These are phyloP conservation scores for Acromyrmex charruanus DNA, from an alignment of 1,140 invertebrate genomes.

Conservation along the genomic window DNA sequence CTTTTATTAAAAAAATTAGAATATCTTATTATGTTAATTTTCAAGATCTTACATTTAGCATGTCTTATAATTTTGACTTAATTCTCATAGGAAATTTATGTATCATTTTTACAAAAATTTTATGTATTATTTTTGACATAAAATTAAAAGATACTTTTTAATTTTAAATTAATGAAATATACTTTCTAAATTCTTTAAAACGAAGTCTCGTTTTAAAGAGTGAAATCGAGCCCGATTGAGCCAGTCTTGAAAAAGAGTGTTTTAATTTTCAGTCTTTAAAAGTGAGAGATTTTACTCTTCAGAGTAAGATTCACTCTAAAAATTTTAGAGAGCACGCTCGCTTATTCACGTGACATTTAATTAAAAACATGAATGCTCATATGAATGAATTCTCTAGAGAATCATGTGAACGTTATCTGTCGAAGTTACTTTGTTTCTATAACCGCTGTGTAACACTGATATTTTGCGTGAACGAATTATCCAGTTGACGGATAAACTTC, in stretches of 20 bases:
- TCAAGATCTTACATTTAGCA: background rate
- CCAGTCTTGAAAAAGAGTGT: no score
- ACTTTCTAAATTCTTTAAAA: no score
- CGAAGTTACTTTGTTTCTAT: background rate
- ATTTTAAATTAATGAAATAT: background rate
- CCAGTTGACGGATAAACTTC: constrained; percentile 7
- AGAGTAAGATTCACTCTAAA: no score
- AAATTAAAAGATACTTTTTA: background rate
- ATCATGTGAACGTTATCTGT: background rate
- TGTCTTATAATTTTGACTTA: background rate
- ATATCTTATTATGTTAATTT: background rate
- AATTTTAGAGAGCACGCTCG: no score
- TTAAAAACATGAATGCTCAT: background rate
- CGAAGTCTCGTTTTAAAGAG: no score
- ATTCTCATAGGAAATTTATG: background rate
- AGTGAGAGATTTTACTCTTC: no score
- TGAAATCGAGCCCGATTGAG: no score
- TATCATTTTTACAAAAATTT: background rate
- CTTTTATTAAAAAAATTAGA: background rate
- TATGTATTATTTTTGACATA: background rate
- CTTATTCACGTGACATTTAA: background rate
- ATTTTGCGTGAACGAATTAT: constrained; percentile 5
- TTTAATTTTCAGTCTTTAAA: no score
- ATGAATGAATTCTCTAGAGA: background rate
- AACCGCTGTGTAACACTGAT: background rate